A percentile compares a stretch with the other conserved stretches of the same genome.
These are phyloP conservation scores for Campylomormyrus numenius DNA, from an alignment of 2,113 vertebrate genomes.

Conservation along the genomic window DNA sequence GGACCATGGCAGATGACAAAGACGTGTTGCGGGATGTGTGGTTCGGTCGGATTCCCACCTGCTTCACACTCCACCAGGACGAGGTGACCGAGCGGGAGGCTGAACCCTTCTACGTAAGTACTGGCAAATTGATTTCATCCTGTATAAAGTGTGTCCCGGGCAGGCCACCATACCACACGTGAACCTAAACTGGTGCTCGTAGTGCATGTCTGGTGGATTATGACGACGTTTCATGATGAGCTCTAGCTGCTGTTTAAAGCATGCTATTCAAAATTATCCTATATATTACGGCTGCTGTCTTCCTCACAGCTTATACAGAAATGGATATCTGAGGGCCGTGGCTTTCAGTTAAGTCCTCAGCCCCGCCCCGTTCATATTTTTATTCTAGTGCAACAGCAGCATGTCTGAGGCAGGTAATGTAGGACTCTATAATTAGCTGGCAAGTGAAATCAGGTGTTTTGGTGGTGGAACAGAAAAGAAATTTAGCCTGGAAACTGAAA, in stretches of 20 bases:
- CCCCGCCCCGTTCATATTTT: background rate
- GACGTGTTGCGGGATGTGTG: constrained; percentile 96
- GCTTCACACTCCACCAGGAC: constrained; percentile 89
- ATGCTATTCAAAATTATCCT: background rate
- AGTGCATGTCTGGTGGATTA: background rate
- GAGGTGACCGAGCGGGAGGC: constrained; percentile 91
- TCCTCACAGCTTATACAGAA: background rate
- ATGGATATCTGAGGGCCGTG: background rate
- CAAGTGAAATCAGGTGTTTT: background rate
- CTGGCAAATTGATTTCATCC: background rate
- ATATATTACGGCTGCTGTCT: background rate
- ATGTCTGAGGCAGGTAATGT: background rate
- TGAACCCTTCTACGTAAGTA: constrained; percentile 91
- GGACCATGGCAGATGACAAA: constrained; percentile 99
- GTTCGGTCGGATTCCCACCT: constrained; percentile 93
- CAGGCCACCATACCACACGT: background rate
- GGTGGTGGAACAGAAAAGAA: background rate
- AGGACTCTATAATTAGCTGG: background rate
- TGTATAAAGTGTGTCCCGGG: background rate
- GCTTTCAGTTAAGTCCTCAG: background rate
- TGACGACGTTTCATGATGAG: background rate
- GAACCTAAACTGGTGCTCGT: background rate
- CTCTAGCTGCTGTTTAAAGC: background rate
- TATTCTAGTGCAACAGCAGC: background rate
- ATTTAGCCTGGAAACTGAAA: background rate